Percentiles rank a stretch among this genome's conserved stretches.
Conservation (phyloP, 2,797 vertebrate genomes). For the Diceros bicornis region DNA sequence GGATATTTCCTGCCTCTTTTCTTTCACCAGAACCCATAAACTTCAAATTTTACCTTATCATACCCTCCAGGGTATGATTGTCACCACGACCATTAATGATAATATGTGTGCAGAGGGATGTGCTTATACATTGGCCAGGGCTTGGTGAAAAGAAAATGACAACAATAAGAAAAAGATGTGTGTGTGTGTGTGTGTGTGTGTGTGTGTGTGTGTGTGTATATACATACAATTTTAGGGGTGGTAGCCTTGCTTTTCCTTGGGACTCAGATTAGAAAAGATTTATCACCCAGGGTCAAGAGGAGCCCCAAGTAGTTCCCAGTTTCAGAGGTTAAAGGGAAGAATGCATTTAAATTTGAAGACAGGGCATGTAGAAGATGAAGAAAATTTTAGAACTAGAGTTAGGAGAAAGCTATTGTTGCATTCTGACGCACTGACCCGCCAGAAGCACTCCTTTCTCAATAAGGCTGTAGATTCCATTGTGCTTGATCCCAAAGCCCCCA, state of each 20-base stretch:
- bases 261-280: background rate
- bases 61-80: background rate
- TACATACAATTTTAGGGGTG: background rate
- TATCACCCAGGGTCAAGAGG: background rate
- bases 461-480: background rate
- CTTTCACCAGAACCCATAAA: background rate
- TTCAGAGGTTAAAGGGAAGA: background rate
- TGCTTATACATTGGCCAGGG: background rate
- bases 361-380: background rate
- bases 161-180: background rate
- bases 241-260: background rate
- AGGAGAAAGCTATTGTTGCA: background rate
- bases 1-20: conserved; percentile 3
- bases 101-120: background rate
- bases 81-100: background rate
- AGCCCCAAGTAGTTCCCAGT: background rate
- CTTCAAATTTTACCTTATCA: background rate
- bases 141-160: background rate
- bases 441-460: background rate
- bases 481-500: background rate
- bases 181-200: too few species aligned
- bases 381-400: background rate
- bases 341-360: background rate
- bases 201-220: background rate
- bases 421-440: background rate